These are phyloP conservation scores for Andrena minutula DNA, from an alignment of 2,888 invertebrate species.

Conservation along the genomic window DNA sequence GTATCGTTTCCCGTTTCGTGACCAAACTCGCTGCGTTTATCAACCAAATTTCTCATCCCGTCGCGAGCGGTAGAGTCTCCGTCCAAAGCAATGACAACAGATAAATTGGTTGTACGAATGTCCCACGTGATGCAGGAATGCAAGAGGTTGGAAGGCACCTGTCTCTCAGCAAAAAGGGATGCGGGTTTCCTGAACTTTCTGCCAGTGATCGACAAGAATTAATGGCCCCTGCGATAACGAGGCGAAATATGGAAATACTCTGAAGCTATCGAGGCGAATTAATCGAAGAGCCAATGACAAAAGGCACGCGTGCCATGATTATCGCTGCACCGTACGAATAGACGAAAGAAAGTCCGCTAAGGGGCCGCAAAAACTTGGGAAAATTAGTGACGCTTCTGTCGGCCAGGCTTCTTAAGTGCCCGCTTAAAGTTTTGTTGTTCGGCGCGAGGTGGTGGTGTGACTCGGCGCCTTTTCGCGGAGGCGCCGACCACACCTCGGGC, in stretches of 20 bases:
- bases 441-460: constrained; percentile 64
- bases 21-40: constrained; percentile 2
- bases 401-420: constrained; percentile 74
- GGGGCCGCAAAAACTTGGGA: constrained; percentile 66
- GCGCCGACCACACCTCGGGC: constrained; percentile 80
- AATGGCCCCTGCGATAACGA: no score
- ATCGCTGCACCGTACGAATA: constrained; percentile 49
- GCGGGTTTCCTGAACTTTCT: no score
- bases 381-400: constrained; percentile 78
- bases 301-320: constrained; percentile 69
- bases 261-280: constrained; percentile 14
- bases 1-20: not conserved
- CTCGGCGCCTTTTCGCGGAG: constrained; percentile 73
- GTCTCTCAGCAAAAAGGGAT: no score
- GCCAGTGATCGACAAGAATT: no score
- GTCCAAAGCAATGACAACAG: no score
- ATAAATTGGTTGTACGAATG: no score
- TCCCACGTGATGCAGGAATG: no score
- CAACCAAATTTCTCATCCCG: not conserved
- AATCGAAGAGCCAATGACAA: constrained; percentile 48
- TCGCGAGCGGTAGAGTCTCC: not conserved
- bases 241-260: no score
- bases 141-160: no score
- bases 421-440: constrained; percentile 77
- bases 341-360: constrained; percentile 24